phyloP scores from a whole-genome alignment of 2,888 invertebrate species.

The Thecocarcelia acutangulata region DNA sequence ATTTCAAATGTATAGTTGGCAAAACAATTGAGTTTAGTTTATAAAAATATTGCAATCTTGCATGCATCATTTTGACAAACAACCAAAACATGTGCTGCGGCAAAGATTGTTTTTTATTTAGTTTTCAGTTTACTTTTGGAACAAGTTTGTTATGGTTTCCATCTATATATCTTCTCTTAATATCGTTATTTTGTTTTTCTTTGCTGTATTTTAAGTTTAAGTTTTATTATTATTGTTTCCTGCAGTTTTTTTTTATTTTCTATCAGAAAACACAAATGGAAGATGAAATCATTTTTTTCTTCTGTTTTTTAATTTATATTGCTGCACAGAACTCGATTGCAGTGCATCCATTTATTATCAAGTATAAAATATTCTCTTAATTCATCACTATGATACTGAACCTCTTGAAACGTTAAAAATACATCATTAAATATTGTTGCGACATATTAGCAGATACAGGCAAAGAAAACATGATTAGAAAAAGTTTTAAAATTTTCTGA shows the following conservation, averaged over 20 bases:
- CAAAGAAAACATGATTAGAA: no score
- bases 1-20: neutral
- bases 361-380: no score
- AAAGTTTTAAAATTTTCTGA: no score
- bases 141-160: neutral
- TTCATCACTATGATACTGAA: no score
- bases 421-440: no score
- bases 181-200: neutral
- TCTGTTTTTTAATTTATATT: no score
- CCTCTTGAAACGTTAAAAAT: no score
- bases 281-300: neutral
- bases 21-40: neutral
- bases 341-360: no score
- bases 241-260: neutral
- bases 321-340: no score
- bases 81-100: constrained; percentile 37
- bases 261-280: constrained; percentile 8
- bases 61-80: constrained; percentile 21
- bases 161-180: neutral
- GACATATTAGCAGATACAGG: no score
- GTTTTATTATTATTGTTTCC: neutral
- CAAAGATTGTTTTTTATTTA: constrained; percentile 3
- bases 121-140: neutral
- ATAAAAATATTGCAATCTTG: neutral
- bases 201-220: neutral